Base-by-base conservation (phyloP, 2,797 vertebrate genomes). In the Monodelphis domestica region DNA sequence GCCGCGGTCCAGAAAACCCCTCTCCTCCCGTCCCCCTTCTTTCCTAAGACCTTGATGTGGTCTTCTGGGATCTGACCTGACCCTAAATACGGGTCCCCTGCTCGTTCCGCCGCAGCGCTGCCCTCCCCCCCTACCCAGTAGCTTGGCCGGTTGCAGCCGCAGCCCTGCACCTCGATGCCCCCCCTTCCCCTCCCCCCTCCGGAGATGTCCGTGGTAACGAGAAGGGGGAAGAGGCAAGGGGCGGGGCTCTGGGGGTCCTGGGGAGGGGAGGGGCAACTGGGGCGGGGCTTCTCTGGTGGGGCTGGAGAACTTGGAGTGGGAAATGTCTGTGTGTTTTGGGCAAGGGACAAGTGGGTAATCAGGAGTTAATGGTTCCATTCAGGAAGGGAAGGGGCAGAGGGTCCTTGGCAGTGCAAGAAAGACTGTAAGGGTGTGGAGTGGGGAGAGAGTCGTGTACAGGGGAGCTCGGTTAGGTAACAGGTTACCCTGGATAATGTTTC, bases 81-180 rank as follows among this genome's bases (percentile, higher is more conserved):
- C 87, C 29, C 52, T 53, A 92, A 78, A 54, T 89, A 78, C 21
- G 54, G 54, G 10, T 89, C 63, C 94, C 95, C 95, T 63, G 33
- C 87, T 93, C 94, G 51, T 88, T 95, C 96, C 38, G 26, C 94
- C 53, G 30, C 91, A 78, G 90, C 93, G 88, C 88, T 90, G 94
- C 55, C 96, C 96, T 96, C 95, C 88, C 95, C 96, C 95, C 96
- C 93, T 94, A 96, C 95, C 94, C 94, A 93, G 78, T 91, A 93
- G 91, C 93, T 17, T 52, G 94, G 89, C 63, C 78, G 94, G 63
- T 95, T 12, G 92, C 97, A 94, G 95, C 96, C 96, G 97, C 97
- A 97, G 97, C 95, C 96, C 87, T 17, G 51, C 50, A 51, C 84
- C 88, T 33, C 51, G 14, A 90, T 38, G 90, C 95, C 84, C 91